Percentiles rank a stretch among this genome's conserved stretches.
phyloP scores from a whole-genome alignment of 2,797 vertebrate genomes.

The Potorous gilbertii region DNA sequence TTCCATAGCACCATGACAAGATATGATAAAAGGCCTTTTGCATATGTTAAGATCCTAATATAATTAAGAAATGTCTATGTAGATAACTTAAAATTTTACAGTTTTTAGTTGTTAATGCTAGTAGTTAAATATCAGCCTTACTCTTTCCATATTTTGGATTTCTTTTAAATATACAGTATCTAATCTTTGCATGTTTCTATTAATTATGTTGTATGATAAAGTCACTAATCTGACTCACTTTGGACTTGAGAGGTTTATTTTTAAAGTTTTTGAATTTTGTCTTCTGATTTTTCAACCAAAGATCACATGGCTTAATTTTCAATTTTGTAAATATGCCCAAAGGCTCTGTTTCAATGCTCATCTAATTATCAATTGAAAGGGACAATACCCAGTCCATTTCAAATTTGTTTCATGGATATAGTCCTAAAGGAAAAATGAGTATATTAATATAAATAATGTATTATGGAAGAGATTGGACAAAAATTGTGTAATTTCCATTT shows the following conservation, averaged over 20 bases:
- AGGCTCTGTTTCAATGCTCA: constrained; percentile 21
- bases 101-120: neutral
- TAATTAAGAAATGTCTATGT: neutral
- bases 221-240: neutral
- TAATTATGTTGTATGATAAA: neutral
- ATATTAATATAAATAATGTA: constrained; percentile 14
- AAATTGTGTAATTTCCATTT: neutral
- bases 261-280: neutral
- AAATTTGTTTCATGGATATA: neutral
- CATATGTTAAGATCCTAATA: neutral
- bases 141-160: neutral
- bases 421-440: neutral
- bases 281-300: constrained; percentile 12
- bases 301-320: constrained; percentile 8
- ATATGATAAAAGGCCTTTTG: neutral
- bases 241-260: neutral
- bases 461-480: neutral
- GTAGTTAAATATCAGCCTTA: neutral
- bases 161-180: neutral
- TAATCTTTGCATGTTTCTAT: neutral
- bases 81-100: neutral
- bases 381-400: neutral
- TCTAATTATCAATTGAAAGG: neutral
- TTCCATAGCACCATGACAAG: neutral
- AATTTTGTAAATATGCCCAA: constrained; percentile 17